Base-by-base conservation (phyloP, 2,888 invertebrate genomes). In the Hipparchia semele region DNA sequence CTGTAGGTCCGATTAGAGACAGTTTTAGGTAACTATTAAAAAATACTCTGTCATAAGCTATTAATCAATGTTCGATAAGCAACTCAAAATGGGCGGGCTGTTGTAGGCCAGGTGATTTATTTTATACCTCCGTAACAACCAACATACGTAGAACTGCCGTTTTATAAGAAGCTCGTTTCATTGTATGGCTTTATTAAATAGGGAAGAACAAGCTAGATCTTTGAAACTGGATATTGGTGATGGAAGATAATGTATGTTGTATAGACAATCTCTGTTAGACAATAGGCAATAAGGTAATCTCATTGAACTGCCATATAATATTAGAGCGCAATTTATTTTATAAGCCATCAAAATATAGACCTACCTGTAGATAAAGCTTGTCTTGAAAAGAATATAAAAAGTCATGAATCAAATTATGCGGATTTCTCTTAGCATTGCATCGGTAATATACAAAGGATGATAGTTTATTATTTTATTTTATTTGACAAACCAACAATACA, bases 51-150 rank as follows among this genome's bases (percentile, higher is more conserved):
- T 88, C 88, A 86, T 81, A 87, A 80, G 82, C 88, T 90, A 92
- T 92, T 87, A 91, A 91, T 92, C 92, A 92, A 90, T 83, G 83
- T 90, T 90, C 88, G 91, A 92, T 92, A 92, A 90, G 80, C 82
- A 82, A 81, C 82, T 87, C 89, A 82, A 84, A 90, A 90, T 91
- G 90, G 91, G 90, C 89, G 90, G 90, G 86, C 90, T 86, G 83
- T 86, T 86, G 85, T 86, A 84, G 84, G 78, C 81, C 84, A 82
- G 83, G 86, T 90, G 87, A 92, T 91, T 91, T 91, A 90, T 91
- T 87, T 87, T 83, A 86, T 86, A 86, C 84, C 83, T 84, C 81
- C 82, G 79, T 83, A 82, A 49, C 67, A 73, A 68, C 77, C 79
- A 78, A 46, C 74, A 71, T 77, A 76, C 59, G 39, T 56, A 75